A percentile compares a stretch with the other conserved stretches of the same genome.
Conservation (phyloP, 2,888 invertebrate genomes). For the Xylota sylvarum region DNA sequence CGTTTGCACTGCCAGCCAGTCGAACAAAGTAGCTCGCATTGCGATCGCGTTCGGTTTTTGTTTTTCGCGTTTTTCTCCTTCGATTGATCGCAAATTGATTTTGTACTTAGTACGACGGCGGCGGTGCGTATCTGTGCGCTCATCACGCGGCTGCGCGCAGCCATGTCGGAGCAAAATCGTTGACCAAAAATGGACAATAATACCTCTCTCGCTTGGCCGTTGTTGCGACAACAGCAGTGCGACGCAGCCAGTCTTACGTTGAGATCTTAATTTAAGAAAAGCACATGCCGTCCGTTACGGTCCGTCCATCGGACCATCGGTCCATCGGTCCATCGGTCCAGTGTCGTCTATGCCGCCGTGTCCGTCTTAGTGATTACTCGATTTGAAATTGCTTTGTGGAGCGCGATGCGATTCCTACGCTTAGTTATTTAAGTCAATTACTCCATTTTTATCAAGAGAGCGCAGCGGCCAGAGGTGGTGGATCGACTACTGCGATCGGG, state of each 20-base stretch:
- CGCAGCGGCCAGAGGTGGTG: not conserved
- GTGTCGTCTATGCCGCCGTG: conserved; percentile 49
- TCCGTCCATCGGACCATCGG: not conserved
- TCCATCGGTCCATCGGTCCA: not conserved
- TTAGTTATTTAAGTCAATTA: conserved; percentile 76
- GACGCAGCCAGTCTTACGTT: conserved; percentile 30
- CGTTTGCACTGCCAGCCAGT: conserved; percentile 31
- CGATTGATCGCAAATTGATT: conserved; percentile 77
- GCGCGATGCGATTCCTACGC: conserved; percentile 70
- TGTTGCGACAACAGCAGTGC: not conserved
- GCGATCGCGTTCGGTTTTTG: conserved; percentile 59
- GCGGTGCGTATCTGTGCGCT: conserved; percentile 42
- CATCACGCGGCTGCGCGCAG: conserved; percentile 63
- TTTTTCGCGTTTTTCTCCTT: conserved; percentile 33
- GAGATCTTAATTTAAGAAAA: conserved; percentile 77
- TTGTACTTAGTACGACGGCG: conserved; percentile 68
- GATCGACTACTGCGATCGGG: not conserved
- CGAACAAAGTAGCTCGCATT: conserved; percentile 7
- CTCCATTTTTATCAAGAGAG: conserved; percentile 64
- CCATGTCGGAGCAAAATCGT: conserved; percentile 69
- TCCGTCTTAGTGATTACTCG: conserved; percentile 69
- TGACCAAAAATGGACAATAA: conserved; percentile 77
- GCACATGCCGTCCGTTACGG: conserved; percentile 65
- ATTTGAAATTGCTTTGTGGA: conserved; percentile 70
- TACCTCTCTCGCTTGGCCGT: conserved; percentile 31